phyloP scores from a whole-genome alignment of 2,113 vertebrate species.

The Eretmochelys imbricata region DNA sequence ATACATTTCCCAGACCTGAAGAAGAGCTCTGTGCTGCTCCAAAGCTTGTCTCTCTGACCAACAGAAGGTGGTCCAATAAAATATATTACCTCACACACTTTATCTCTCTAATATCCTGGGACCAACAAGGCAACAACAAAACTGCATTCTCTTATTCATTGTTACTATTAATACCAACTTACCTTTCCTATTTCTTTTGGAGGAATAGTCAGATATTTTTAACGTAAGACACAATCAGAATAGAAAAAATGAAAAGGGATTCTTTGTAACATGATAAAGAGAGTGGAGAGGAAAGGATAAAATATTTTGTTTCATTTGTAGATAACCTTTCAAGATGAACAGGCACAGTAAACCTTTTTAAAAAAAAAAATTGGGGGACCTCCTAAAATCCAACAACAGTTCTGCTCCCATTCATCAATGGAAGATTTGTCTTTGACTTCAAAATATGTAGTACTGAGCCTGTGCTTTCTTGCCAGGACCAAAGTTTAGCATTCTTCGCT shows the following conservation, averaged over 20 bases:
- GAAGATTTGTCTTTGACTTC: not conserved
- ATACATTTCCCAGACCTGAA: too few species aligned
- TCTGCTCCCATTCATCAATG: not conserved
- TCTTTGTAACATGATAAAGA: not conserved
- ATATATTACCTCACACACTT: too few species aligned
- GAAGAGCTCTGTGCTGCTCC: too few species aligned
- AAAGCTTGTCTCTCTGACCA: too few species aligned
- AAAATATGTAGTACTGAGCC: not conserved
- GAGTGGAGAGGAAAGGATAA: not conserved
- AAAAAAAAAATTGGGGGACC: not conserved
- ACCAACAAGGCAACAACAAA: too few species aligned
- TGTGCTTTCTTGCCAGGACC: not conserved
- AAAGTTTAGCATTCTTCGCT: not conserved
- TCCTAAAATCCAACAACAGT: not conserved
- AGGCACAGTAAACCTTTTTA: not conserved
- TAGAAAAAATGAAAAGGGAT: not conserved
- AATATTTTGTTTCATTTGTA: not conserved
- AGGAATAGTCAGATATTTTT: not conserved
- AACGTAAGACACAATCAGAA: not conserved
- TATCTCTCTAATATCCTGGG: too few species aligned
- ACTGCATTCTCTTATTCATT: too few species aligned
- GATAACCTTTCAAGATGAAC: not conserved
- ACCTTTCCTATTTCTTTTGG: too few species aligned
- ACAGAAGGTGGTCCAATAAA: too few species aligned
- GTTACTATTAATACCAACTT: too few species aligned